These are phyloP conservation scores for Ips typographus DNA, from an alignment of 1,140 invertebrate genomes.

Conservation along the genomic window DNA sequence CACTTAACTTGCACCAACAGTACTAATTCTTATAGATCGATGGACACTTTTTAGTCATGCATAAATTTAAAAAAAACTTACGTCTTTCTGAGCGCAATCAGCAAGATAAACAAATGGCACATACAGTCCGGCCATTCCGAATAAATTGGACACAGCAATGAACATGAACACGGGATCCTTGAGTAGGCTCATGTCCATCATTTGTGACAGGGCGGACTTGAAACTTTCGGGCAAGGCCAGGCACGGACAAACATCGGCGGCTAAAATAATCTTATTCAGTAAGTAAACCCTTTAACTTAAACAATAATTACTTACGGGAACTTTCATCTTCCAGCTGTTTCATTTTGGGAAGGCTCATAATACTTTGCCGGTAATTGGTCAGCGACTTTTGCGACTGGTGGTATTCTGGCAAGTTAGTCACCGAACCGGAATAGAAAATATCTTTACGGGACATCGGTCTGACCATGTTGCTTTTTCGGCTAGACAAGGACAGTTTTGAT, in stretches of 20 bases:
- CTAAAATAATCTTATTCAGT: constrained; percentile 45
- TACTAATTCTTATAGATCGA: too few relatives aligned
- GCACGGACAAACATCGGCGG: constrained; percentile 75
- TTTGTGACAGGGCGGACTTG: constrained; percentile 80
- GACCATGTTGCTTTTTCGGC: constrained; percentile 71
- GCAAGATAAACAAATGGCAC: constrained; percentile 94
- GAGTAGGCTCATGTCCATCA: constrained; percentile 90
- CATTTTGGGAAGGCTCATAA: constrained; percentile 55
- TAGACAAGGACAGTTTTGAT: constrained; percentile 57
- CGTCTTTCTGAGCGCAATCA: constrained; percentile 72
- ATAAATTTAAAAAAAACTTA: constrained; percentile 50
- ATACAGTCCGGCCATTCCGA: constrained; percentile 92
- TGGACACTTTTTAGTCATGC: too few relatives aligned
- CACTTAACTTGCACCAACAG: too few relatives aligned
- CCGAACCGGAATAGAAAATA: constrained; percentile 97
- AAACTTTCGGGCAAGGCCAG: constrained; percentile 77
- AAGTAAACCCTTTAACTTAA: not conserved
- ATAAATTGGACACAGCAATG: constrained; percentile 92
- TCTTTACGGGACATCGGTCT: constrained; percentile 94
- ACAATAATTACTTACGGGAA: constrained; percentile 60
- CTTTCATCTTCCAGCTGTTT: constrained; percentile 57
- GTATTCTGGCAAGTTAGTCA: constrained; percentile 88
- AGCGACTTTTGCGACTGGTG: constrained; percentile 91
- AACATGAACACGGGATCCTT: constrained; percentile 90
- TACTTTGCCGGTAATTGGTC: constrained; percentile 74